Base-by-base conservation (phyloP, 2,113 vertebrate species). In the Numida meleagris region DNA sequence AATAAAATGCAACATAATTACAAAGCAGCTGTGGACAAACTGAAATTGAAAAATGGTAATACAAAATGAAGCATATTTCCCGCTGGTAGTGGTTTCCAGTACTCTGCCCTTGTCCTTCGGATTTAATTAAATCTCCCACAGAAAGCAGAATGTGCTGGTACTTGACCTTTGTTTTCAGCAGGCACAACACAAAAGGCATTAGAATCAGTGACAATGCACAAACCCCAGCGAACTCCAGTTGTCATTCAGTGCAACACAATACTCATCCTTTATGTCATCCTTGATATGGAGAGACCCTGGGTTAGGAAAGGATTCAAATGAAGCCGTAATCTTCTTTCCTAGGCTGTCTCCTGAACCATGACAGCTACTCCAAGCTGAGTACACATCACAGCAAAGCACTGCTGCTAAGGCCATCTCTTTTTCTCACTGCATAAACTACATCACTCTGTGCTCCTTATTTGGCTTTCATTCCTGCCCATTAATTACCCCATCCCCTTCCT, bases 181-280 rank as follows among this genome's bases (percentile, higher is more conserved):
- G 72, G 51, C 46, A 36, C 1, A 2, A 91, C 82, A 97, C 96
- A 97, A 97, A 95, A 95, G 81, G 76, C 91, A 20, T 94, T 88
- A 96, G 96, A 98, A 96, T 95, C 92, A 95, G 73, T 95, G 89
- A 95, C 93, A 91, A 76, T 76, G 92, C 83, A 96, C 79, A 96
- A 94, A 90, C 83, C 57, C 84, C 70, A 92, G 43, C 15, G 4
- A 55, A 85, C 87, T 90, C 87, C 45, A 78, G 90, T 90, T 61
- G 66, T 38, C 4, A 34, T 71, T 93, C 86, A 42, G 62, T 21
- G 43, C 70, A 84, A 55, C 66, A 95, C 86, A 92, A 84, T 75
- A 17, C 58, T 87, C 63, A 79, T 76, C 48, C 84, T 96, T 92
- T 73, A 48, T 48, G 61, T 84, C 63, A 76, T 76, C 45, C 84